These are phyloP conservation scores for Amblyopsis rosae DNA, from an alignment of 2,113 vertebrate species.

Conservation along the genomic window DNA sequence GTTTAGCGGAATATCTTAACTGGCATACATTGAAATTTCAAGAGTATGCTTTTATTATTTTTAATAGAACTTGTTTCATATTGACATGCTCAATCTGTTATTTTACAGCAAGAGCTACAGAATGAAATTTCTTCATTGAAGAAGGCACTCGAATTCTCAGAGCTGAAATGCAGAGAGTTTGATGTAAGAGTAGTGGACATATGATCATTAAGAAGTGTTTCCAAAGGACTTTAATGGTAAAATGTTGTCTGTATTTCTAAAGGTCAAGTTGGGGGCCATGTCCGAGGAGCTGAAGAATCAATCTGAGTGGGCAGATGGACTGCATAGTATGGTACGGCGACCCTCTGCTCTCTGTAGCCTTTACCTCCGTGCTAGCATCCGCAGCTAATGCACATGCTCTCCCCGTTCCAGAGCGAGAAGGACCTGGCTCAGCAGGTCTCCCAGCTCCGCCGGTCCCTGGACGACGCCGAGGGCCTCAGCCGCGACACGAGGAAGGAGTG, in stretches of 20 bases:
- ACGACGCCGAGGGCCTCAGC: conserved; percentile 83
- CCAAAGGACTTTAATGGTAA: background rate
- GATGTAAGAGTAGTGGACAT: conserved; percentile 74
- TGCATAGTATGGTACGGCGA: conserved; percentile 75
- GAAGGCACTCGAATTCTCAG: conserved; percentile 74
- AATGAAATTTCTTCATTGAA: conserved; percentile 83
- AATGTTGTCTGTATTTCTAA: conserved; percentile 15
- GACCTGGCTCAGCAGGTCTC: conserved; percentile 80
- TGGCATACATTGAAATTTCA: no score
- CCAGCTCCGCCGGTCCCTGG: conserved; percentile 81
- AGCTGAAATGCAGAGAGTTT: conserved; percentile 77
- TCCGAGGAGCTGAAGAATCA: conserved; percentile 78
- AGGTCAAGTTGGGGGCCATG: conserved; percentile 79
- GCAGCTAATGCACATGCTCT: background rate
- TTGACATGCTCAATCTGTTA: conserved; percentile 43
- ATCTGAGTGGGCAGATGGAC: conserved; percentile 70
- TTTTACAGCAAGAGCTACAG: conserved; percentile 81
- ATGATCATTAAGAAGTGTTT: background rate
- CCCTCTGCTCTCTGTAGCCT: no score
- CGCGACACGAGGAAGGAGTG: conserved; percentile 89
- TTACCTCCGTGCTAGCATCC: background rate
- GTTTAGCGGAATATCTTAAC: background rate
- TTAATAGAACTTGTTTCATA: background rate
- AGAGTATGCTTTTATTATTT: no score
- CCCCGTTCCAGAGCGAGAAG: conserved; percentile 73